These are phyloP conservation scores for Pteropus rufus DNA, from an alignment of 2,797 vertebrate species.

Conservation along the genomic window DNA sequence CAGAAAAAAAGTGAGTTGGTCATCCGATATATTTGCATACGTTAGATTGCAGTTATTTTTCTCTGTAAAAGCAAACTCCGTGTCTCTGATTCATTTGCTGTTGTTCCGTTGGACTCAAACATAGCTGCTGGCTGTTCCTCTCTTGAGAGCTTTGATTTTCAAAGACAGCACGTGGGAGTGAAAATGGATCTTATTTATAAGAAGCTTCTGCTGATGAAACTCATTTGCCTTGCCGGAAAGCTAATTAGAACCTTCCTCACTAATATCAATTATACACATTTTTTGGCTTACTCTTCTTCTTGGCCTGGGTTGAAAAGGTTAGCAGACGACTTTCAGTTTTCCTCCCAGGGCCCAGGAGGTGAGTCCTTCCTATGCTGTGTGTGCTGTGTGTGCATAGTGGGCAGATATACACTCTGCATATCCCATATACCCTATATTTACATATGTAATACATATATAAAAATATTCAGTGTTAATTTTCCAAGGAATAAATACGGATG, in stretches of 20 bases:
- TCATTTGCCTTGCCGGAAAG: neutral
- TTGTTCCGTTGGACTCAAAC: neutral
- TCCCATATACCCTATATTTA: neutral
- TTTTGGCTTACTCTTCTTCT: neutral
- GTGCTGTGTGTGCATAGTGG: neutral
- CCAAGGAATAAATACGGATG: neutral
- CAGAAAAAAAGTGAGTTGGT: neutral
- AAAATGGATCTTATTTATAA: neutral
- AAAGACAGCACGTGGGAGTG: neutral
- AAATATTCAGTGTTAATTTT: neutral
- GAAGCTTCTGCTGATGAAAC: neutral
- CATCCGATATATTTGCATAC: neutral
- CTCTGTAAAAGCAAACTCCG: neutral
- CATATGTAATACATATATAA: neutral
- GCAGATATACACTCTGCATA: too few relatives aligned
- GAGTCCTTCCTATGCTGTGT: neutral
- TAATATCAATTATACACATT: neutral
- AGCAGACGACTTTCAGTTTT: neutral
- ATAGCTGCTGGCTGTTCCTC: neutral
- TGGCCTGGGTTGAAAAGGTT: neutral
- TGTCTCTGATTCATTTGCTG: neutral
- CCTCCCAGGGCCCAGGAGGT: neutral
- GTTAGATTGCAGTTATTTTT: neutral
- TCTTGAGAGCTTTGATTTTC: neutral
- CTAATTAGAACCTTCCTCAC: conserved; percentile 9